phyloP scores from a whole-genome alignment of 2,888 invertebrate species.

The Gymnosoma rotundatum region DNA sequence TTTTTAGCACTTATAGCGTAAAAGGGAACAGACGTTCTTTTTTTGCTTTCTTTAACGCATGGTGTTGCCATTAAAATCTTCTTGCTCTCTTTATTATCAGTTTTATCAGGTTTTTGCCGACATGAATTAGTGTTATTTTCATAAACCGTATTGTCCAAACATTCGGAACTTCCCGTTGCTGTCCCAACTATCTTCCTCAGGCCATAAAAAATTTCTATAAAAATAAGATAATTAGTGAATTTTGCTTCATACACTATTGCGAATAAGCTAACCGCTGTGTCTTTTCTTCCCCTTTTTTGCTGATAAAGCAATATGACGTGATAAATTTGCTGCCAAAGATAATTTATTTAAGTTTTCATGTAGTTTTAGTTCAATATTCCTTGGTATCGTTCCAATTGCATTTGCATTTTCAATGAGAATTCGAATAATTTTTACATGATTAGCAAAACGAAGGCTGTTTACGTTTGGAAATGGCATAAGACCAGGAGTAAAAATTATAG shows the following conservation, averaged over 20 bases:
- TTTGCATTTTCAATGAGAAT: constrained; percentile 90
- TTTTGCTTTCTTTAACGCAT: constrained; percentile 85
- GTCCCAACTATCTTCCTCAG: constrained; percentile 90
- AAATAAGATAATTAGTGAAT: constrained; percentile 63
- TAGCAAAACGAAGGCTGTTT: constrained; percentile 86
- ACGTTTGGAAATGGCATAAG: constrained; percentile 88
- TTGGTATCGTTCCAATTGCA: constrained; percentile 88
- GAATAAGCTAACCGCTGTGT: constrained; percentile 92
- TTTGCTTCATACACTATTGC: constrained; percentile 83
- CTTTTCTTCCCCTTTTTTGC: constrained; percentile 87
- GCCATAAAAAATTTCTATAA: constrained; percentile 88
- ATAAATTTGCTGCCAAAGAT: background rate
- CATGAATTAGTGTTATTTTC: constrained; percentile 3
- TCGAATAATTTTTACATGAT: constrained; percentile 88
- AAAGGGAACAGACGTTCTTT: constrained; percentile 84
- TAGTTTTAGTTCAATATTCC: constrained; percentile 83
- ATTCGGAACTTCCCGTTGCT: constrained; percentile 84
- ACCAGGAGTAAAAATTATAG: constrained; percentile 93
- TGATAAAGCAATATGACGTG: background rate
- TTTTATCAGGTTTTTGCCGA: background rate
- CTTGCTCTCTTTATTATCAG: background rate
- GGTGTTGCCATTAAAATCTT: constrained; percentile 83
- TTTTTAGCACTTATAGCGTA: constrained; percentile 86
- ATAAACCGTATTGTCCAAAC: constrained; percentile 78
- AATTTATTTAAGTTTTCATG: constrained; percentile 63